Percentiles rank a stretch among this genome's conserved stretches.
phyloP scores from a whole-genome alignment of 1,140 invertebrate species.

The Paraescarpia echinospica region DNA sequence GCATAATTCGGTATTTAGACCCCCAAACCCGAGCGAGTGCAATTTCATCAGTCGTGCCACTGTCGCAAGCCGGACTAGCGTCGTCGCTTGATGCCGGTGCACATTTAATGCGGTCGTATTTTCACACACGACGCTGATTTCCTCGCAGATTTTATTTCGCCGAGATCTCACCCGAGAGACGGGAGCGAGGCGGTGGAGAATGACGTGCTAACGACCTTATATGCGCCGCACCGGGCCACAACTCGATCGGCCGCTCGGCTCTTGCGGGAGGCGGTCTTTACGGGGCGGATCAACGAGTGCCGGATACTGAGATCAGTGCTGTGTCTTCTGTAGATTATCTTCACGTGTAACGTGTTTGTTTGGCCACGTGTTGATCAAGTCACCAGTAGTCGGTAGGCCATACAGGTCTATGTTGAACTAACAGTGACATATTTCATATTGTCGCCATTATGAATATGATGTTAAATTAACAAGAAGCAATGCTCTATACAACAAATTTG shows the following conservation, averaged over 20 bases:
- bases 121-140: background rate
- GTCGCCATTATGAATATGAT: no score
- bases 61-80: background rate
- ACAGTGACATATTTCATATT: no score
- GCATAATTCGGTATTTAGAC: background rate
- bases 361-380: no score
- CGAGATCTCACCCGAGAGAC: background rate
- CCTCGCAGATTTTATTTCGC: background rate
- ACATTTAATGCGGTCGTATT: constrained; percentile 5
- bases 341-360: no score
- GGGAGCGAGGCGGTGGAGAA: background rate
- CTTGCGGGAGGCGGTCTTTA: no score
- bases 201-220: background rate
- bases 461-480: no score
- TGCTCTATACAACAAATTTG: no score
- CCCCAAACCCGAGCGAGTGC: background rate
- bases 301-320: no score
- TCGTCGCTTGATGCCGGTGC: background rate
- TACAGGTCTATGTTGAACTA: no score
- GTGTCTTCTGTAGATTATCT: no score
- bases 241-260: background rate
- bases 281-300: no score
- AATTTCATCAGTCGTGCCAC: background rate
- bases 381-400: no score
- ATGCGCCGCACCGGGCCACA: background rate